Base-by-base conservation (phyloP, 2,888 invertebrate species). In the Bibio marci region DNA sequence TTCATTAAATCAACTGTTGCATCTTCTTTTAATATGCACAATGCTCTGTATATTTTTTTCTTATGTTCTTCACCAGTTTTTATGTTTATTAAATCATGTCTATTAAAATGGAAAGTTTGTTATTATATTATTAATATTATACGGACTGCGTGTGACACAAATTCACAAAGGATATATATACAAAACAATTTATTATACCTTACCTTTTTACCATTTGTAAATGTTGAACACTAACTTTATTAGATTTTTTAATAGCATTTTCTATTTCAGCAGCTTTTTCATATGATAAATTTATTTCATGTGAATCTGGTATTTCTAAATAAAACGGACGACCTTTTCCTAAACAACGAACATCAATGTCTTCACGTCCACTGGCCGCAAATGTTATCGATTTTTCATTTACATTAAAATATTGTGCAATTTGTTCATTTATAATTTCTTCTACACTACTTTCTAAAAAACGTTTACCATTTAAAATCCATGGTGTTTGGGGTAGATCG, bases 331-430 rank as follows among this genome's bases (percentile, higher is more conserved):
- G 65, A 0, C 97, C 97, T 43, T 74, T 68, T 1, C 92, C 90
- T 43, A 98, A 63, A 63, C 88, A 95, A 41, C 92, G 67, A 0
- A 97, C 97, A 64, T 98, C 98, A 1, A 94, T 87, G 63, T 98
- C 98, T 63, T 98, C 97, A 30, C 98, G 68, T 0, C 97, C 95
- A 38, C 94, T 91, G 3, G 92, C 75, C 47, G 83, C 73, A 63
- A 95, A 88, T 22, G 22, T 22, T 53, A 80, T 81, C n/a, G 76
- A 60, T 22, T 54, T 56, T 2, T 51, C 46, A 2, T 45, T 45
- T 5, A 52, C 52, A 8, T 53, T 66, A 46, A 77, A 74, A 18
- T 69, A 54, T 15, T 71, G 61, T 1, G 70, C 65, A 14, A 92
- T 62, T 8, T 69, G 68, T 39, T 69, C 67, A 51, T 78, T 78